phyloP scores from a whole-genome alignment of 2,888 invertebrate genomes.

The Latrodectus hesperus region DNA sequence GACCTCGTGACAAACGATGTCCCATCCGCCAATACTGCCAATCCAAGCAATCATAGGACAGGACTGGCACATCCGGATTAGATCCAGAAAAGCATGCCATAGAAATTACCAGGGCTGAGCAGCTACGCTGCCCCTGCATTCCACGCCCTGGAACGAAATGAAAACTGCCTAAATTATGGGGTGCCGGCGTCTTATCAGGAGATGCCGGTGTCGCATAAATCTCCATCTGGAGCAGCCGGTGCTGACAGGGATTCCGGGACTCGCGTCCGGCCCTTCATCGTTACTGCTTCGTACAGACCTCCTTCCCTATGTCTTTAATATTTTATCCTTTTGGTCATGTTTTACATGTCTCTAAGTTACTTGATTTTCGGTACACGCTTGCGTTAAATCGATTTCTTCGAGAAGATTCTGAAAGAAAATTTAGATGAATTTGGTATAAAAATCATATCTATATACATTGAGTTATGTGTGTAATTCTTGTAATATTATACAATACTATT shows the following conservation, averaged over 20 bases:
- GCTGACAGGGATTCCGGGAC: conserved; percentile 52
- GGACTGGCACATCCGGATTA: conserved; percentile 12
- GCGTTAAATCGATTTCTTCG: conserved; percentile 17
- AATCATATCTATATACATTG: too few relatives aligned
- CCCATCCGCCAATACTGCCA: conserved; percentile 27
- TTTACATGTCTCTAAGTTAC: conserved; percentile 35
- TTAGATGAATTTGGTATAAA: too few relatives aligned
- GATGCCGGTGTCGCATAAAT: conserved; percentile 61
- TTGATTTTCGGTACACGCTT: neutral
- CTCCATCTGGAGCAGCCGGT: conserved; percentile 64
- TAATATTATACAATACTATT: too few relatives aligned
- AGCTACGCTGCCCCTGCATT: conserved; percentile 24
- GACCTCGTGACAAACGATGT: conserved; percentile 34
- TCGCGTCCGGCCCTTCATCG: conserved; percentile 29
- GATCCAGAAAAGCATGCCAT: conserved; percentile 1
- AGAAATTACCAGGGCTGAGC: conserved; percentile 11
- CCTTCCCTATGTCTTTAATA: conserved; percentile 37
- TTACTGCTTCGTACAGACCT: conserved; percentile 15
- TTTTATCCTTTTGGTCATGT: conserved; percentile 40
- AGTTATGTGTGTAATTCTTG: too few relatives aligned
- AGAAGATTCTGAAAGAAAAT: too few relatives aligned
- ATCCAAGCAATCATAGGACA: neutral
- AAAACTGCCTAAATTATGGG: conserved; percentile 68
- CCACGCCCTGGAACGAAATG: conserved; percentile 53
- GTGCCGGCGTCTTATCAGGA: conserved; percentile 57